A percentile compares a stretch with the other conserved stretches of the same genome.
phyloP scores from a whole-genome alignment of 1,140 invertebrate genomes.

The Drosophila sulfurigaster region DNA sequence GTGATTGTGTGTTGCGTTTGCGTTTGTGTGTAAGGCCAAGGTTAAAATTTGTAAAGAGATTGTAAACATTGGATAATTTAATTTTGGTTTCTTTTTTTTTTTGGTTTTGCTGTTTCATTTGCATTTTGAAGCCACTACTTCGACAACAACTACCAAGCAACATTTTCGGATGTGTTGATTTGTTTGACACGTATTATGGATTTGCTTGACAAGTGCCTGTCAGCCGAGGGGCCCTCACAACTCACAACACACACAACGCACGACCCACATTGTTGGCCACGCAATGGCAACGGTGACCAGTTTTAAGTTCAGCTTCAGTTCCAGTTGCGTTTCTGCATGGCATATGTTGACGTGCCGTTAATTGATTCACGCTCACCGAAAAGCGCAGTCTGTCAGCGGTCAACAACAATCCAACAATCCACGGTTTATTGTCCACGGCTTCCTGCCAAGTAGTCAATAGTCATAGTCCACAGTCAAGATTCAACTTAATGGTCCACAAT shows the following conservation, averaged over 20 bases:
- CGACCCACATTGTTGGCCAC: conserved; percentile 66
- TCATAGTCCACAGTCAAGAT: conserved; percentile 34
- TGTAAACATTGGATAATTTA: conserved; percentile 79
- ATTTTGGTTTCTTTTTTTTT: conserved; percentile 58
- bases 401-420: not conserved
- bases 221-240: conserved; percentile 52
- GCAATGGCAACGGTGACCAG: conserved; percentile 9
- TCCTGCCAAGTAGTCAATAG: conserved; percentile 29
- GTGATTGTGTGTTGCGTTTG: conserved; percentile 29
- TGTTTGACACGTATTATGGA: conserved; percentile 78
- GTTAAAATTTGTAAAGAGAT: conserved; percentile 82
- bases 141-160: not conserved
- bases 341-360: conserved; percentile 63
- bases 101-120: conserved; percentile 65
- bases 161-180: conserved; percentile 45
- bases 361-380: conserved; percentile 66
- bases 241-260: conserved; percentile 30
- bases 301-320: conserved; percentile 13
- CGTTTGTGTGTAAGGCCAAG: conserved; percentile 74
- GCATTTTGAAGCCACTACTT: conserved; percentile 48
- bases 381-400: conserved; percentile 14
- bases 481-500: conserved; percentile 26
- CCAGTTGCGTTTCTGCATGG: conserved; percentile 28
- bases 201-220: conserved; percentile 78
- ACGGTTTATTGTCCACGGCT: conserved; percentile 17